Conservation (phyloP, 2,113 vertebrate species). For the Upupa epops region DNA sequence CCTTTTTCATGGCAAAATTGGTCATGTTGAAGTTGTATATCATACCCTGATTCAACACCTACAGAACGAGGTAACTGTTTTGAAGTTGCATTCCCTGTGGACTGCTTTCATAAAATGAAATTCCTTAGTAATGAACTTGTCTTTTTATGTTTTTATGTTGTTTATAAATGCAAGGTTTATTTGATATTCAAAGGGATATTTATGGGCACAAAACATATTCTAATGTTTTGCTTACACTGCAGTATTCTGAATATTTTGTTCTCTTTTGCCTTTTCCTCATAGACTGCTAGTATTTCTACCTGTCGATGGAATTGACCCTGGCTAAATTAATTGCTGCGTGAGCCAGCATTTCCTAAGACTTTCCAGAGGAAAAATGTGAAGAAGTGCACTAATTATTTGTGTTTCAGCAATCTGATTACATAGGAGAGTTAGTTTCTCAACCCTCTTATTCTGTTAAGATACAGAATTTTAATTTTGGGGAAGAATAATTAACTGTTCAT, state of each 20-base stretch:
- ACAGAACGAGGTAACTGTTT: not conserved
- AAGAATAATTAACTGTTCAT: not conserved
- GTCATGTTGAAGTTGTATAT: not conserved
- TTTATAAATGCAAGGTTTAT: not conserved
- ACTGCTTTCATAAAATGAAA: not conserved
- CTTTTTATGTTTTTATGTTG: not conserved
- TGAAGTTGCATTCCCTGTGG: not conserved
- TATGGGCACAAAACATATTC: not conserved
- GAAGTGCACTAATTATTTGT: not conserved
- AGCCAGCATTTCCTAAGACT: not conserved
- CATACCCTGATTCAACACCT: not conserved
- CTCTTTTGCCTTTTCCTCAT: not conserved
- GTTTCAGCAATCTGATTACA: not conserved
- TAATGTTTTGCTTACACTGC: not conserved
- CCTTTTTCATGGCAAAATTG: not conserved
- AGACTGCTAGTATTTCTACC: not conserved
- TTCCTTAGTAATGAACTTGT: not conserved
- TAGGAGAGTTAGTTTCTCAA: not conserved
- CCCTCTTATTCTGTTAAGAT: not conserved
- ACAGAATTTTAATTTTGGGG: not conserved
- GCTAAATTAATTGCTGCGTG: not conserved
- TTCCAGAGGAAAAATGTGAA: not conserved
- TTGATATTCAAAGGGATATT: not conserved
- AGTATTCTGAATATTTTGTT: not conserved
- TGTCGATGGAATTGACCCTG: not conserved